Conservation (phyloP, 2,113 vertebrate genomes). For the Crocuta crocuta region DNA sequence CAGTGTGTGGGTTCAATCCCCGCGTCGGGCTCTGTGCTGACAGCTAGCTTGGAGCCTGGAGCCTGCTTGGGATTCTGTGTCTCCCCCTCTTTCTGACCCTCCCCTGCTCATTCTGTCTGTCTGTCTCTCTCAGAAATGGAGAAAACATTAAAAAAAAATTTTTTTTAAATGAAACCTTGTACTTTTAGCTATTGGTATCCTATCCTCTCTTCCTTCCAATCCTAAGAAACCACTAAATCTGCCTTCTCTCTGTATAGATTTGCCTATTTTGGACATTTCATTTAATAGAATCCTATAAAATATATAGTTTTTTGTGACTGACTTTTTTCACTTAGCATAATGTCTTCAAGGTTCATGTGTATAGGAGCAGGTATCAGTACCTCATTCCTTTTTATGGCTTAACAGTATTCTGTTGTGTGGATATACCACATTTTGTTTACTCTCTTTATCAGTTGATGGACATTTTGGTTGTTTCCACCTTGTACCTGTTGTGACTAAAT, state of each 20-base stretch:
- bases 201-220: background rate
- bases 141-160: background rate
- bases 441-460: background rate
- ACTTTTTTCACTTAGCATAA: background rate
- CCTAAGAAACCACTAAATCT: background rate
- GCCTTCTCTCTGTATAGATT: background rate
- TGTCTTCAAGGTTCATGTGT: background rate
- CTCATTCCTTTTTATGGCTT: background rate
- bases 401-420: background rate
- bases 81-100: no score
- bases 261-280: background rate
- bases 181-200: background rate
- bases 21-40: no score
- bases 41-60: no score
- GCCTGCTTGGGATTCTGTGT: no score
- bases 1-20: no score
- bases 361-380: background rate
- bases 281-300: background rate
- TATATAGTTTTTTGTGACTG: background rate
- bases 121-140: no score
- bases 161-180: background rate
- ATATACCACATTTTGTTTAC: background rate
- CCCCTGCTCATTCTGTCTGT: no score
- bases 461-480: background rate
- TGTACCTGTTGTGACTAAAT: background rate